Conservation (phyloP, 2,113 vertebrate species). For the Prinia subflava region DNA sequence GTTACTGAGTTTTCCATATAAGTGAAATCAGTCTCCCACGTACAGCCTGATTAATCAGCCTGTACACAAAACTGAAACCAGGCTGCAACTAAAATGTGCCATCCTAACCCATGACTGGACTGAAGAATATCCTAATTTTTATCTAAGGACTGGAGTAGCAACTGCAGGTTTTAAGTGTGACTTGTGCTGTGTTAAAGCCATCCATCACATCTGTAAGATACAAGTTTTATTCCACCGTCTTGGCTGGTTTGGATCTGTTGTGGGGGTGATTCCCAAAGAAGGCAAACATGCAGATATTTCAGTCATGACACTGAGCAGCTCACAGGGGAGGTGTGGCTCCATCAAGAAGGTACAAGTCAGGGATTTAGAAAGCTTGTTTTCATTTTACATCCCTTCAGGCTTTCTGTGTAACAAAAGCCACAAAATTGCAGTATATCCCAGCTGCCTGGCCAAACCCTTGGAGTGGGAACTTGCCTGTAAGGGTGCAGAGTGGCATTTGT, state of each 20-base stretch:
- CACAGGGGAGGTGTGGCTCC: not conserved
- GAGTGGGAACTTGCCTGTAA: not conserved
- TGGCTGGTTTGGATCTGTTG: not conserved
- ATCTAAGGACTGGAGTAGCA: not conserved
- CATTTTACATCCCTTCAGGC: not conserved
- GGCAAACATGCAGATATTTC: not conserved
- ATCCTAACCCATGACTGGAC: not conserved
- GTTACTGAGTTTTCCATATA: not conserved
- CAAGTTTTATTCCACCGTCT: not conserved
- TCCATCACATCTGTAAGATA: not conserved
- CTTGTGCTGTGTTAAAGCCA: not conserved
- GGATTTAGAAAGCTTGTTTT: not conserved
- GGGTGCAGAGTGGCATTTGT: not conserved
- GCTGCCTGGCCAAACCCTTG: not conserved
- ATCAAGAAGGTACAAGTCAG: not conserved
- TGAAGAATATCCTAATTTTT: not conserved
- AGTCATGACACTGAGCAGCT: not conserved
- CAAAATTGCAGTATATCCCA: not conserved
- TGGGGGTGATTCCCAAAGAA: not conserved
- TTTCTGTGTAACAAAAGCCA: not conserved
- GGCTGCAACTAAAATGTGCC: not conserved
- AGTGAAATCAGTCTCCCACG: not conserved
- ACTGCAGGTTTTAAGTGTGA: not conserved
- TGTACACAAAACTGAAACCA: not conserved
- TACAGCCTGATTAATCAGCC: constrained; percentile 9